These are phyloP conservation scores for Lasioglossum morio DNA, from an alignment of 2,888 invertebrate species.

Conservation along the genomic window DNA sequence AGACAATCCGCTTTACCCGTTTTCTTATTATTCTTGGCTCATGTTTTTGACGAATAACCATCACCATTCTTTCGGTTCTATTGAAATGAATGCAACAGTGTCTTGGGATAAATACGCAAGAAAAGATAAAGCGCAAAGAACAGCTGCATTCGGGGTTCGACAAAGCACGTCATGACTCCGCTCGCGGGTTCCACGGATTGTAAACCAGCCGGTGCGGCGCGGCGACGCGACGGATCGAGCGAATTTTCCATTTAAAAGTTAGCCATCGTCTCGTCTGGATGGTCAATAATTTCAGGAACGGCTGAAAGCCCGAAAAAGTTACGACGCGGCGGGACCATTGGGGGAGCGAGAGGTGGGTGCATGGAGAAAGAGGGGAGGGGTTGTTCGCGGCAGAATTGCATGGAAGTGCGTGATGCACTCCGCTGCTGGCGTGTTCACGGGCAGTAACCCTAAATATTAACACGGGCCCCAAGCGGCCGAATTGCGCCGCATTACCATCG, in stretches of 20 bases:
- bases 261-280: not conserved
- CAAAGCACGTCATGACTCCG: not conserved
- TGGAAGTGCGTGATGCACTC: slow-evolving; percentile 78
- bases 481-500: slow-evolving; percentile 78
- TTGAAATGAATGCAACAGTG: too few relatives aligned
- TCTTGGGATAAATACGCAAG: too few relatives aligned
- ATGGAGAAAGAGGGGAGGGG: slow-evolving; percentile 13
- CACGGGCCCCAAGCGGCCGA: slow-evolving; percentile 73
- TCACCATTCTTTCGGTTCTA: too few relatives aligned
- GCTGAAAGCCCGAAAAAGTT: slow-evolving; percentile 62
- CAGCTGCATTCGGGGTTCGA: not conserved
- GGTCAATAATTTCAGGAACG: slow-evolving; percentile 57
- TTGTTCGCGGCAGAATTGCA: slow-evolving; percentile 46
- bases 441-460: slow-evolving; percentile 83
- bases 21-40: too few relatives aligned
- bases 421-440: slow-evolving; percentile 77
- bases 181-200: not conserved
- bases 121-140: too few relatives aligned
- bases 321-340: slow-evolving; percentile 42
- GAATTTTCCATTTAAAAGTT: slow-evolving; percentile 6
- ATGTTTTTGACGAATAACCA: too few relatives aligned
- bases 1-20: too few relatives aligned
- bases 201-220: not conserved
- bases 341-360: slow-evolving; percentile 20
- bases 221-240: not conserved